These are phyloP conservation scores for Actinia tenebrosa DNA, from an alignment of 64 coral and sea anemone genomes.

Conservation along the genomic window DNA sequence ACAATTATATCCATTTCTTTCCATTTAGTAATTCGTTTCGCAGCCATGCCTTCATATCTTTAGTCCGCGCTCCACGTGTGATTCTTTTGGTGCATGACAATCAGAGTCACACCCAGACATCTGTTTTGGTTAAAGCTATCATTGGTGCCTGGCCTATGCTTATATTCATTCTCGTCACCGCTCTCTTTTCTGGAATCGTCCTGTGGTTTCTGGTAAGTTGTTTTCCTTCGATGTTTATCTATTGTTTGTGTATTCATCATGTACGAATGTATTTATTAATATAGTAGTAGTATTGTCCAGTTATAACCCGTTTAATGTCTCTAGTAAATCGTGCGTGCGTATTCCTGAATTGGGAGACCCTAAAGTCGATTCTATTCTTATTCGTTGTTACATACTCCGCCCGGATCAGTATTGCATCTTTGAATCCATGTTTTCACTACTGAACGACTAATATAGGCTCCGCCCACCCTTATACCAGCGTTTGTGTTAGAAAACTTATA, in stretches of 20 bases:
- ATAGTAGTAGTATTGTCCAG: too few species aligned
- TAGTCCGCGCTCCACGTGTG: constrained; percentile 79
- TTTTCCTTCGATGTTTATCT: background rate
- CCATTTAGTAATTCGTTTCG: constrained; percentile 49
- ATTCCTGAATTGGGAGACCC: too few species aligned
- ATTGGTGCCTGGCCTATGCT: constrained; percentile 89
- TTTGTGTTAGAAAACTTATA: too few species aligned
- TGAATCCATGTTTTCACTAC: too few species aligned
- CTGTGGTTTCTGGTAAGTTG: constrained; percentile 93
- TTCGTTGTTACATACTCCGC: too few species aligned
- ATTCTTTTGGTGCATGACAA: constrained; percentile 69
- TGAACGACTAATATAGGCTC: too few species aligned
- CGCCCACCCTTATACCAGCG: too few species aligned
- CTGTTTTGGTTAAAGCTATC: constrained; percentile 70
- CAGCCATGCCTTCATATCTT: constrained; percentile 60
- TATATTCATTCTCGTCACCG: constrained; percentile 82
- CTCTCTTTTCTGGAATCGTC: constrained; percentile 79
- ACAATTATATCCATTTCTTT: background rate
- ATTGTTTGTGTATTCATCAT: background rate
- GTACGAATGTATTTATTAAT: too few species aligned
- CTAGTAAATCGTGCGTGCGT: too few species aligned
- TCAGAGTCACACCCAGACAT: constrained; percentile 39
- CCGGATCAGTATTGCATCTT: too few species aligned
- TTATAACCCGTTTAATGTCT: too few species aligned
- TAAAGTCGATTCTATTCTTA: too few species aligned